Evolutionary conservation across 2,888 invertebrate species (phyloP).

Genomic region (Caenorhabditis sp.): DNA sequence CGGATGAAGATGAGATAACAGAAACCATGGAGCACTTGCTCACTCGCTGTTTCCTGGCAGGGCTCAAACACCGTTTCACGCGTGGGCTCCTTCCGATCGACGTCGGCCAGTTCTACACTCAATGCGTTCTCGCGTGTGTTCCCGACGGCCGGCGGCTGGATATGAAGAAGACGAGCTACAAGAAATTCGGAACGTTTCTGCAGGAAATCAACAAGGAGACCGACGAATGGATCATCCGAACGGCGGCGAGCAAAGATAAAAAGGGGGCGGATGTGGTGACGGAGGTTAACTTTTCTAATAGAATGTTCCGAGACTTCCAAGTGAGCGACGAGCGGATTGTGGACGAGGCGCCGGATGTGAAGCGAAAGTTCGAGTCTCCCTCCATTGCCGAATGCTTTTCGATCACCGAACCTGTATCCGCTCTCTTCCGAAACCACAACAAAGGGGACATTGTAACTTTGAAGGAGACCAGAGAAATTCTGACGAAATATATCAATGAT

Average conservation of each 20-base stretch:
- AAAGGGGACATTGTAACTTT: slow-evolving; percentile 69
- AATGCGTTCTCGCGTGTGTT: slow-evolving; percentile 62
- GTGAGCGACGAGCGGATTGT: slow-evolving; percentile 63
- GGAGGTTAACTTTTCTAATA: slow-evolving; percentile 60
- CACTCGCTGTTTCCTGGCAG: slow-evolving; percentile 69
- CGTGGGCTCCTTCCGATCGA: slow-evolving; percentile 69
- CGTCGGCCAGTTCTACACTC: slow-evolving; percentile 71
- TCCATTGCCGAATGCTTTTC: slow-evolving; percentile 56
- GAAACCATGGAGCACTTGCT: slow-evolving; percentile 58
- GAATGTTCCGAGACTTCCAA: slow-evolving; percentile 61
- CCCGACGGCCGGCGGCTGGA: slow-evolving; percentile 71
- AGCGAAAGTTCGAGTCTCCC: slow-evolving; percentile 41
- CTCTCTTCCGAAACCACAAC: slow-evolving; percentile 49
- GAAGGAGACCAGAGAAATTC: slow-evolving; percentile 50
- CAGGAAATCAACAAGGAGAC: slow-evolving; percentile 20
- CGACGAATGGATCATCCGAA: slow-evolving; percentile 23
- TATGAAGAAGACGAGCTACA: slow-evolving; percentile 77
- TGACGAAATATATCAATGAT: slow-evolving; percentile 67
- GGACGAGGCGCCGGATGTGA: slow-evolving; percentile 58
- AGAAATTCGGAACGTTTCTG: slow-evolving; percentile 74
- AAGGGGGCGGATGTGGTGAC: slow-evolving; percentile 75
- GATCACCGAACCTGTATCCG: slow-evolving; percentile 66
- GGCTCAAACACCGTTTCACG: slow-evolving; percentile 66
- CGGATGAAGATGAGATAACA: slow-evolving; percentile 36
- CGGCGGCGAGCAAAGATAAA: slow-evolving; percentile 60